Conservation (phyloP, 2,113 vertebrate genomes). For the Rhinopomastus cyanomelas region DNA sequence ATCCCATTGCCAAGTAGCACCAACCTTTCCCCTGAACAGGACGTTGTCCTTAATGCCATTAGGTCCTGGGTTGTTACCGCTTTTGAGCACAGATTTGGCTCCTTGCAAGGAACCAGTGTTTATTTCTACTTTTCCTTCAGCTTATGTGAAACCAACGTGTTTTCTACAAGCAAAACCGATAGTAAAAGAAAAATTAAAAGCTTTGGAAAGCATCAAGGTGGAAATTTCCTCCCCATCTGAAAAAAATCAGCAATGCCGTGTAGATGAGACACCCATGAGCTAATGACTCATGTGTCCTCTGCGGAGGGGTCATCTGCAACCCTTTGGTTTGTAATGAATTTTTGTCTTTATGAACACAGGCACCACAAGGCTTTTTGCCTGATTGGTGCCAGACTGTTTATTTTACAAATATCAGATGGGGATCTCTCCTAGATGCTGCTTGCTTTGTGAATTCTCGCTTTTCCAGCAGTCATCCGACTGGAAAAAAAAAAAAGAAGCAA, state of each 20-base stretch:
- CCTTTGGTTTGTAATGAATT: not conserved
- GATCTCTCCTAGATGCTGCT: not conserved
- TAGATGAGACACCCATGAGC: constrained; percentile 7
- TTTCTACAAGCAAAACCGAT: not conserved
- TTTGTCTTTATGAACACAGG: not conserved
- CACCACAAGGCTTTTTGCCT: not conserved
- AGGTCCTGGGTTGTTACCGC: not conserved
- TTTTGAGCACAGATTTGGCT: not conserved
- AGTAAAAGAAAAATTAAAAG: not conserved
- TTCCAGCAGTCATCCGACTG: not conserved
- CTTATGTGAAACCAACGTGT: not conserved
- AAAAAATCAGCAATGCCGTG: not conserved
- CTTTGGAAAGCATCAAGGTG: not conserved
- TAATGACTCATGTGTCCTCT: constrained; percentile 18
- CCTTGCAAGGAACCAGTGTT: not conserved
- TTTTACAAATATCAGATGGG: constrained; percentile 12
- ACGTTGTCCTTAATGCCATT: constrained; percentile 31
- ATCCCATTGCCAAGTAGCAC: not conserved
- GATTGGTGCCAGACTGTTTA: constrained; percentile 10
- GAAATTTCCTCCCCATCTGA: constrained; percentile 43
- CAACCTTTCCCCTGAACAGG: not conserved
- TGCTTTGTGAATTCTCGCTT: not conserved
- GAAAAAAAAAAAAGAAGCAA: not conserved
- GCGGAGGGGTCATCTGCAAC: constrained; percentile 3
- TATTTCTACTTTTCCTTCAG: not conserved